phyloP scores from a whole-genome alignment of 1,140 invertebrate species.

The Sarcophaga peregrina region DNA sequence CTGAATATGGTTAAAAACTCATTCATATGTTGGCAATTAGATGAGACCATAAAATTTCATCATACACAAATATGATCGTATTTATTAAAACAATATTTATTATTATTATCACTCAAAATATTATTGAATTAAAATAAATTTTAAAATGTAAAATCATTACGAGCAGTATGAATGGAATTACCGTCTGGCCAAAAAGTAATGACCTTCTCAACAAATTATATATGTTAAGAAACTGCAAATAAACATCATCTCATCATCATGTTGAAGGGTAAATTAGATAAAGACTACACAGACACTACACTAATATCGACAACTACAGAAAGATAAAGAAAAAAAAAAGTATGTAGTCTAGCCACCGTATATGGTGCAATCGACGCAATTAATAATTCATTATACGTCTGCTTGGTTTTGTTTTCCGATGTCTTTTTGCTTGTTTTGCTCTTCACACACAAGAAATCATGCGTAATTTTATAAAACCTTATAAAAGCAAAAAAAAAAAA shows the following conservation, averaged over 20 bases:
- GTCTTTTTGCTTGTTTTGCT: neutral
- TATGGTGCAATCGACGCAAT: neutral
- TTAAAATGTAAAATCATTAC: conserved; percentile 3
- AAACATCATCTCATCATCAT: neutral
- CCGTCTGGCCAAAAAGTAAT: neutral
- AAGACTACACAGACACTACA: too few relatives aligned
- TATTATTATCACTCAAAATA: too few relatives aligned
- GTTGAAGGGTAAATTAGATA: too few relatives aligned
- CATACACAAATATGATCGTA: too few relatives aligned
- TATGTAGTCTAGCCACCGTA: too few relatives aligned
- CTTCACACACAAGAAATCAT: neutral
- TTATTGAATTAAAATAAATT: neutral
- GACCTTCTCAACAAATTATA: neutral
- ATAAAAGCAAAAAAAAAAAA: neutral
- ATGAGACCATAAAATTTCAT: too few relatives aligned
- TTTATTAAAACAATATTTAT: too few relatives aligned
- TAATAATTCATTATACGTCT: neutral
- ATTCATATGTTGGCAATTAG: too few relatives aligned
- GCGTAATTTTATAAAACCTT: neutral
- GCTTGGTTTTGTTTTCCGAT: neutral
- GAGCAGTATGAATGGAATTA: neutral
- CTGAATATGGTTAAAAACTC: too few relatives aligned
- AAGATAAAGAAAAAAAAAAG: too few relatives aligned
- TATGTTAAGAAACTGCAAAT: neutral
- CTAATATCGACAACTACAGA: too few relatives aligned